A percentile compares a stretch with the other conserved stretches of the same genome.
Evolutionary conservation across 2,797 vertebrate species (phyloP).

Genomic region (Pangasius djambal): DNA sequence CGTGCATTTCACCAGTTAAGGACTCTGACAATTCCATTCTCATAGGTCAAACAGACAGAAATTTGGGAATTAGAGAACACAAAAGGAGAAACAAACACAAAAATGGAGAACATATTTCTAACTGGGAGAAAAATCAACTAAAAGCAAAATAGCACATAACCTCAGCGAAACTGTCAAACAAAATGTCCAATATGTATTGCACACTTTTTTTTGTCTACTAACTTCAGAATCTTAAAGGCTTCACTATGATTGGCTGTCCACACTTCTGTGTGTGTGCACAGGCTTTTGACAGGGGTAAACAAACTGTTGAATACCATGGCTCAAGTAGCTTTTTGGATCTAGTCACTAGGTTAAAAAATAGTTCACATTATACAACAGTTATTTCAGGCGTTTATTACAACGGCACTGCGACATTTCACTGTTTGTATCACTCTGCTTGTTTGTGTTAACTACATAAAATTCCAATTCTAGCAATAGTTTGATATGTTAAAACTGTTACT

Average conservation of each 20-base stretch:
- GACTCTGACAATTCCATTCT: conserved; percentile 61
- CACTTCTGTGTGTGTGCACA: background rate
- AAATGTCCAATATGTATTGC: background rate
- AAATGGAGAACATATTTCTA: background rate
- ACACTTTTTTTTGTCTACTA: background rate
- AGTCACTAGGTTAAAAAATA: background rate
- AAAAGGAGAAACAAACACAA: conserved; percentile 32
- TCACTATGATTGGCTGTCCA: background rate
- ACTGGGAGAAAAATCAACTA: background rate
- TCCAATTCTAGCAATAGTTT: background rate
- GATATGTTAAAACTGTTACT: background rate
- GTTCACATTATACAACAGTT: background rate
- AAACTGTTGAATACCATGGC: background rate
- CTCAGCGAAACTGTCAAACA: background rate
- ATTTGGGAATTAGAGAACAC: conserved; percentile 27
- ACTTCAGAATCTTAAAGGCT: background rate
- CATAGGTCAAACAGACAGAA: conserved; percentile 36
- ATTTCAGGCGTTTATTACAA: background rate
- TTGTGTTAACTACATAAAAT: background rate
- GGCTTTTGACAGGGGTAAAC: background rate
- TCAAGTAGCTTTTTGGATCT: background rate
- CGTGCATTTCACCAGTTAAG: conserved; percentile 78
- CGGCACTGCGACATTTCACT: background rate
- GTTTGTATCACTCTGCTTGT: background rate
- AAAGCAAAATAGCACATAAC: background rate